Evolutionary conservation across 2,888 invertebrate genomes (phyloP).

Genomic region (Limulus polyphemus): DNA sequence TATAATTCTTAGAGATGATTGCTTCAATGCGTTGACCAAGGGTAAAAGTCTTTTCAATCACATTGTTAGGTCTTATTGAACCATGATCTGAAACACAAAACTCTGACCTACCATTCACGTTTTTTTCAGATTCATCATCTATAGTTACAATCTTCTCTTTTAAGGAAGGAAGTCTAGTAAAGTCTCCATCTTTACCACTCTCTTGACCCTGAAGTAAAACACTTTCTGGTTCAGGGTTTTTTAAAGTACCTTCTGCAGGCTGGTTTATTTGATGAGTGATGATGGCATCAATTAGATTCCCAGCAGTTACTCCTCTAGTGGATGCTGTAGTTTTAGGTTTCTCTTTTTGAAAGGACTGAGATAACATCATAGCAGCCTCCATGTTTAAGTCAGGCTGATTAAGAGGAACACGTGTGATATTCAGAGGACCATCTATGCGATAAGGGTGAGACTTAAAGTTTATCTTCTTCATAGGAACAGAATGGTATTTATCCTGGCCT

Average conservation of each 20-base stretch:
- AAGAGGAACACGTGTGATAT: slow-evolving; percentile 8
- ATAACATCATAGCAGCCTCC: slow-evolving; percentile 29
- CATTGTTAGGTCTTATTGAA: too few species aligned
- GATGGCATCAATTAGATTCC: slow-evolving; percentile 85
- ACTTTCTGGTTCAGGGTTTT: slow-evolving; percentile 13
- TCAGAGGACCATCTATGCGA: background rate
- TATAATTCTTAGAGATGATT: slow-evolving; percentile 64
- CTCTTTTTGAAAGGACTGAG: slow-evolving; percentile 29
- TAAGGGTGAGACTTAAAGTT: background rate
- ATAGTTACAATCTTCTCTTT: slow-evolving; percentile 27
- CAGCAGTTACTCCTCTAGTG: slow-evolving; percentile 58
- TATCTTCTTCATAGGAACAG: background rate
- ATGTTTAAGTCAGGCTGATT: slow-evolving; percentile 10
- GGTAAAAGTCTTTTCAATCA: slow-evolving; percentile 5
- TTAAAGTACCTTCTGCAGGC: slow-evolving; percentile 29
- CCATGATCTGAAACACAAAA: background rate
- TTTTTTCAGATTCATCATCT: slow-evolving; percentile 21
- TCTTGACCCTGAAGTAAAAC: slow-evolving; percentile 16
- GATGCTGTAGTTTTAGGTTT: slow-evolving; percentile 16
- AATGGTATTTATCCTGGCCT: background rate
- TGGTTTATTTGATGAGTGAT: slow-evolving; percentile 91
- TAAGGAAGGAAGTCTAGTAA: slow-evolving; percentile 2
- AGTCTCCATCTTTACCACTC: slow-evolving; percentile 7
- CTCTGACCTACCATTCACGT: background rate
- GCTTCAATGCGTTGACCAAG: slow-evolving; percentile 60